These are phyloP conservation scores for Parnassius apollo DNA, from an alignment of 2,888 invertebrate genomes.

Conservation along the genomic window DNA sequence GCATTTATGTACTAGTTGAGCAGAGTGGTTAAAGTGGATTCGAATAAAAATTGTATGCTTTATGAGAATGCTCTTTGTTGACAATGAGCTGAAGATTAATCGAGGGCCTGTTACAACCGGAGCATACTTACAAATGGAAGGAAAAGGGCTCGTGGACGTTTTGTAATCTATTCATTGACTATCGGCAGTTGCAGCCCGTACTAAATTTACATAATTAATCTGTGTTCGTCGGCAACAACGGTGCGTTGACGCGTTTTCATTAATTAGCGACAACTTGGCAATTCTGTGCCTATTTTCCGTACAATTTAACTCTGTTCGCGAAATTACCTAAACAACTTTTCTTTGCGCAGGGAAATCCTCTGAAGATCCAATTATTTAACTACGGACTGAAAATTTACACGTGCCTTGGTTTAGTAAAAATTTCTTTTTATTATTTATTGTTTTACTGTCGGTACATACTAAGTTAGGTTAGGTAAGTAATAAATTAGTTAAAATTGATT, in stretches of 20 bases:
- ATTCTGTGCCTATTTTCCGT: constrained; percentile 35
- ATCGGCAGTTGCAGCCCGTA: constrained; percentile 56
- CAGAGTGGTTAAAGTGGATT: no score
- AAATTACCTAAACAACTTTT: constrained; percentile 13
- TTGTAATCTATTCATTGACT: constrained; percentile 51
- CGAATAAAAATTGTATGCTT: no score
- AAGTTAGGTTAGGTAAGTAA: no score
- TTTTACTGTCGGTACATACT: no score
- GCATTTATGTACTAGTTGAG: no score
- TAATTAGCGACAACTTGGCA: constrained; percentile 46
- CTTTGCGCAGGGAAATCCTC: neutral
- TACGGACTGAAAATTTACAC: constrained; percentile 1
- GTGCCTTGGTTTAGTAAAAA: neutral
- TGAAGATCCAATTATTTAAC: constrained; percentile 6
- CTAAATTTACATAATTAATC: constrained; percentile 69
- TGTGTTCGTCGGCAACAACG: constrained; percentile 46
- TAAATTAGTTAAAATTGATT: no score
- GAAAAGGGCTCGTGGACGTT: constrained; percentile 40
- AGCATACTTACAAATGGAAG: constrained; percentile 41
- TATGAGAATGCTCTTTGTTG: constrained; percentile 30
- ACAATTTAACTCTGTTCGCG: constrained; percentile 27
- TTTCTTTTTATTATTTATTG: neutral
- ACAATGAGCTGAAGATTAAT: constrained; percentile 47
- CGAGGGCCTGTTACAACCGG: constrained; percentile 44
- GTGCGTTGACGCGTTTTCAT: constrained; percentile 48